phyloP scores from a whole-genome alignment of 2,888 invertebrate species.

The Salticus scenicus region DNA sequence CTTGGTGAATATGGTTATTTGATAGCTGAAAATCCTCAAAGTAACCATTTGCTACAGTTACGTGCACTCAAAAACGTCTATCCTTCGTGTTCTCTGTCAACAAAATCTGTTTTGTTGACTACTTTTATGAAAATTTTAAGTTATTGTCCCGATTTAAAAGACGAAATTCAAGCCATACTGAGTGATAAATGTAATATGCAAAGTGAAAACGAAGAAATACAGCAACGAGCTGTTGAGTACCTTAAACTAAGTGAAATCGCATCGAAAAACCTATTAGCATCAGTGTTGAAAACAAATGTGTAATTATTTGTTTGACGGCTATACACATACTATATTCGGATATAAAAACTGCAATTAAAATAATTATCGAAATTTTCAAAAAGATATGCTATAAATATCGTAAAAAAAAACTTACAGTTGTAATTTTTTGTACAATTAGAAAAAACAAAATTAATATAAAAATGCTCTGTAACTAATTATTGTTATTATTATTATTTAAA shows the following conservation, averaged over 20 bases:
- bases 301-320: no score
- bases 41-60: slow-evolving; percentile 11
- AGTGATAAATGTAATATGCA: neutral
- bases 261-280: neutral
- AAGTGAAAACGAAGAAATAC: slow-evolving; percentile 29
- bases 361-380: no score
- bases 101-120: slow-evolving; percentile 41
- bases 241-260: slow-evolving; percentile 20
- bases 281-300: no score
- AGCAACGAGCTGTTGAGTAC: slow-evolving; percentile 55
- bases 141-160: slow-evolving; percentile 25
- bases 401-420: no score
- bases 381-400: no score
- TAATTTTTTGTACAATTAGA: no score
- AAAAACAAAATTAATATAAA: no score
- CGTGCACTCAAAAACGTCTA: neutral
- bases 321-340: no score
- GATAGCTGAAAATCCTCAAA: slow-evolving; percentile 27
- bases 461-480: no score
- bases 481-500: no score
- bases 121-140: slow-evolving; percentile 41
- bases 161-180: slow-evolving; percentile 15
- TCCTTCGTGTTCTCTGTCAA: neutral
- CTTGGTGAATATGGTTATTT: slow-evolving; percentile 49
- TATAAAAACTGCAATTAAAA: no score